Conservation (phyloP, 2,113 vertebrate species). For the Camelus dromedarius region DNA sequence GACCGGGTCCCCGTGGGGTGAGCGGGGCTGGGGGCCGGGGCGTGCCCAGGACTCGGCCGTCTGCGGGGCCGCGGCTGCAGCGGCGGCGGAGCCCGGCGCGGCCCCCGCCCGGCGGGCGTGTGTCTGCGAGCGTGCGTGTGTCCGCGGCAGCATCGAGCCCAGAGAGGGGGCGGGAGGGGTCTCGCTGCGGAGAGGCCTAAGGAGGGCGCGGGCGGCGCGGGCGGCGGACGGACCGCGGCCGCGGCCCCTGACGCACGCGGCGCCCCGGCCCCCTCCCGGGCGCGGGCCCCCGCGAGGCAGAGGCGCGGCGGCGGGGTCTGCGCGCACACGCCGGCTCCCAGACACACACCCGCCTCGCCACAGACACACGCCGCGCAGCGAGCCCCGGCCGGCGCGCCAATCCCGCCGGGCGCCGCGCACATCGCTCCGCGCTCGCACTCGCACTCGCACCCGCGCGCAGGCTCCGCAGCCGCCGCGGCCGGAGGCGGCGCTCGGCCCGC, state of each 20-base stretch:
- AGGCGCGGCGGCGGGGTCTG: constrained; percentile 61
- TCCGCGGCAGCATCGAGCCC: constrained; percentile 69
- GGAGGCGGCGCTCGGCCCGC: constrained; percentile 57
- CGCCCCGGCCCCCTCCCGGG: constrained; percentile 24
- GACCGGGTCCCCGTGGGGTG: not conserved
- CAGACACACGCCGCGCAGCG: constrained; percentile 75
- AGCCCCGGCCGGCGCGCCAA: constrained; percentile 64
- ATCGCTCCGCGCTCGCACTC: constrained; percentile 7
- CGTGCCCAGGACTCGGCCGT: not conserved
- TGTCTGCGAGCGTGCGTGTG: constrained; percentile 78
- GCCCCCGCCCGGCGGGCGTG: constrained; percentile 66
- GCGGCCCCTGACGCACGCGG: constrained; percentile 29
- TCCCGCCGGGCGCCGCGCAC: constrained; percentile 65
- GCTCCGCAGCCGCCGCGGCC: constrained; percentile 65
- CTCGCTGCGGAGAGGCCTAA: constrained; percentile 63
- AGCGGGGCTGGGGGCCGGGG: not conserved
- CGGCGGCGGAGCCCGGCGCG: constrained; percentile 80
- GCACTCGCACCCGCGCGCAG: constrained; percentile 57
- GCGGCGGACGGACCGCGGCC: not conserved
- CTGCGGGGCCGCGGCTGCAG: constrained; percentile 68
- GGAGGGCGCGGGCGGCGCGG: not conserved
- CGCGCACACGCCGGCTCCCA: constrained; percentile 41
- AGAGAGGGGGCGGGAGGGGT: constrained; percentile 60
- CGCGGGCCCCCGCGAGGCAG: not conserved
- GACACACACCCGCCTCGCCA: constrained; percentile 74